Conservation (phyloP, 53 echinoderm and acorn worm genomes). For the Apostichopus leukothele region DNA sequence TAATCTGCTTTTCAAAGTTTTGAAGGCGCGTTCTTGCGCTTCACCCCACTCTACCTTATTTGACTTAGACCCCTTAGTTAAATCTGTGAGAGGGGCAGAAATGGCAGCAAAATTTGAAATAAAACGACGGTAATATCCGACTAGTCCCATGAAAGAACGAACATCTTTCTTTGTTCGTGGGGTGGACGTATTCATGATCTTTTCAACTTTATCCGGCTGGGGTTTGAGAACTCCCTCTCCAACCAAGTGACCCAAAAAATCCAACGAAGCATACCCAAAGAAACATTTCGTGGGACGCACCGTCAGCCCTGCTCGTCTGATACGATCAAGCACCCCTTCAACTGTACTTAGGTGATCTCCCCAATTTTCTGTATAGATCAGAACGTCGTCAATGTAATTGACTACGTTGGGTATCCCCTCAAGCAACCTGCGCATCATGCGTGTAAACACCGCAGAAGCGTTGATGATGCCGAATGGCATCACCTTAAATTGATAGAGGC, state of each 20-base stretch:
- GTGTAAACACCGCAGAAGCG: neutral
- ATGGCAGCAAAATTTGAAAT: slow-evolving; percentile 28
- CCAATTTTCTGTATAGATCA: slow-evolving; percentile 60
- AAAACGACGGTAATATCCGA: slow-evolving; percentile 47
- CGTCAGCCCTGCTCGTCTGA: slow-evolving; percentile 54
- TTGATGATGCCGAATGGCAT: neutral
- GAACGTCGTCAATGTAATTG: slow-evolving; percentile 65
- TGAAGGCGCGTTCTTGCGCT: slow-evolving; percentile 25
- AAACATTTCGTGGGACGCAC: slow-evolving; percentile 64
- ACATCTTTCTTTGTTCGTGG: slow-evolving; percentile 61
- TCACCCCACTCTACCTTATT: slow-evolving; percentile 42
- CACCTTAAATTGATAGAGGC: neutral
- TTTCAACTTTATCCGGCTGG: slow-evolving; percentile 34
- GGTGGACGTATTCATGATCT: slow-evolving; percentile 16
- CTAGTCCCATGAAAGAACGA: slow-evolving; percentile 48
- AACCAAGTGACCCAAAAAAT: slow-evolving; percentile 61
- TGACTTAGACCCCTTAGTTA: slow-evolving; percentile 45
- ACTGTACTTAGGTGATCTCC: slow-evolving; percentile 43
- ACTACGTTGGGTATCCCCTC: slow-evolving; percentile 44
- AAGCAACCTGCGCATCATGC: slow-evolving; percentile 53
- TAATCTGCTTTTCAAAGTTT: neutral
- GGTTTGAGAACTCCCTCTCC: slow-evolving; percentile 51
- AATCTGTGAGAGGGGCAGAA: slow-evolving; percentile 52
- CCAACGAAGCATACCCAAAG: slow-evolving; percentile 50
- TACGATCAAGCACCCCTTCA: slow-evolving; percentile 30